Evolutionary conservation across 2,888 invertebrate species (phyloP).

Genomic region (Drosophila birchii): DNA sequence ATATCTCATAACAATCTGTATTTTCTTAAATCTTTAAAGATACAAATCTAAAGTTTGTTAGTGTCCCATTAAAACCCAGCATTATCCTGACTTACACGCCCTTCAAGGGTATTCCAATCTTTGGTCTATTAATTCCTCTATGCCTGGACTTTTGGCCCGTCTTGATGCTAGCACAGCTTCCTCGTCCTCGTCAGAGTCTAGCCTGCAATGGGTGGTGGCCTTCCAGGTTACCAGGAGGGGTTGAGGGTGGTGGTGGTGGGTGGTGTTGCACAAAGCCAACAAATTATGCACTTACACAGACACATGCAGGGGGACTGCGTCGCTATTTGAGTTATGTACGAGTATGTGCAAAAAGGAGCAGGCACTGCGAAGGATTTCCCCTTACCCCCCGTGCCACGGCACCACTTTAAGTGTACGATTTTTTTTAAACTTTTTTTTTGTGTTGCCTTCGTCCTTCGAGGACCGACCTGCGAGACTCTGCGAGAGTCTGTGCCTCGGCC

Average conservation of each 20-base stretch:
- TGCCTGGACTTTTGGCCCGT: slow-evolving; percentile 38
- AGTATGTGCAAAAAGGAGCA: slow-evolving; percentile 51
- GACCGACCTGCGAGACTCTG: slow-evolving; percentile 28
- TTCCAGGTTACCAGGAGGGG: not conserved
- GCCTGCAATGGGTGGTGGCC: not conserved
- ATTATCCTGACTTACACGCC: not conserved
- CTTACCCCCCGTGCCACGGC: not conserved
- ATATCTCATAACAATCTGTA: not conserved
- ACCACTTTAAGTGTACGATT: slow-evolving; percentile 64
- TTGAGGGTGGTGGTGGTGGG: not conserved
- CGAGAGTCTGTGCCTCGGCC: slow-evolving; percentile 31
- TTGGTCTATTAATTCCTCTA: not conserved
- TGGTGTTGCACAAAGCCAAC: slow-evolving; percentile 72
- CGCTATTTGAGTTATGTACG: slow-evolving; percentile 66
- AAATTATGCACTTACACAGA: slow-evolving; percentile 71
- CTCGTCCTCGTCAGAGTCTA: slow-evolving; percentile 1
- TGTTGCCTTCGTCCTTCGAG: slow-evolving; percentile 53
- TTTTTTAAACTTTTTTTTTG: slow-evolving; percentile 20
- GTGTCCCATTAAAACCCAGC: not conserved
- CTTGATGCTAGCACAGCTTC: slow-evolving; percentile 51
- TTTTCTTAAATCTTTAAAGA: not conserved
- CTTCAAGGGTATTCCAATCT: not conserved
- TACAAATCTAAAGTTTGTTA: not conserved
- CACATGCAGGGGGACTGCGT: slow-evolving; percentile 25
- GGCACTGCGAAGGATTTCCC: slow-evolving; percentile 13